Base-by-base conservation (phyloP, 2,888 invertebrate species). In the Sylvicola fuscatus region DNA sequence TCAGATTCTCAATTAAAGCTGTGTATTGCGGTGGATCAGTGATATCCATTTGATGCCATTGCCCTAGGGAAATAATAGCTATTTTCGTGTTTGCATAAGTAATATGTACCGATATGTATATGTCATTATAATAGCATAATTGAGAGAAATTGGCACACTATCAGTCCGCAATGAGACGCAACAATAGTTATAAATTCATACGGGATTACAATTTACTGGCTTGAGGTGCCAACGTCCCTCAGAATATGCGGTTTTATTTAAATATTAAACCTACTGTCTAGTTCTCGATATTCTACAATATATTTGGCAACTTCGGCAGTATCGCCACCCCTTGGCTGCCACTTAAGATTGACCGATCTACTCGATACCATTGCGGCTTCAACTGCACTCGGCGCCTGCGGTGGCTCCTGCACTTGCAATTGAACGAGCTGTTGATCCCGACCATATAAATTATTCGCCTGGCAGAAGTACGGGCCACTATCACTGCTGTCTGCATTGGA, bases 391-490 rank as follows among this genome's bases (percentile, higher is more conserved):
- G 81, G 77, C 35, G 74, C 66, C 44, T 73, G 69, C 4, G 82
- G 77, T 2, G 76, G 76, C 51, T 82, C 82, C 58, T 76, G 76
- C 1, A 81, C 78, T 42, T 72, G 64, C 28, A 81, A 58, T 45
- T 76, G 73, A 15, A 79, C 73, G 41, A 73, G 53, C 45, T 77
- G 75, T 51, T 81, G 78, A 49, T 72, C 72, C 38, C 71, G 65
- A 3, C 74, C 75, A 45, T 74, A 76, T 45, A 73, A 64, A 53
- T 82, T 82, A 50, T 70, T 74, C 14, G 81, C 80, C 45, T 74
- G 73, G 47, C 82, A 82, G 46, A 77, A 76, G 50, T 81, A 82
- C 2, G 77, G 70, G 0, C 80, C 81, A 44, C 74, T 75, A 47
- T 82, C 80, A 11, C 64, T 61, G 28, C 78, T 67, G 46, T 72